A percentile compares a stretch with the other conserved stretches of the same genome.
Conservation (phyloP, 2,113 vertebrate species). For the Setophaga kirtlandii region DNA sequence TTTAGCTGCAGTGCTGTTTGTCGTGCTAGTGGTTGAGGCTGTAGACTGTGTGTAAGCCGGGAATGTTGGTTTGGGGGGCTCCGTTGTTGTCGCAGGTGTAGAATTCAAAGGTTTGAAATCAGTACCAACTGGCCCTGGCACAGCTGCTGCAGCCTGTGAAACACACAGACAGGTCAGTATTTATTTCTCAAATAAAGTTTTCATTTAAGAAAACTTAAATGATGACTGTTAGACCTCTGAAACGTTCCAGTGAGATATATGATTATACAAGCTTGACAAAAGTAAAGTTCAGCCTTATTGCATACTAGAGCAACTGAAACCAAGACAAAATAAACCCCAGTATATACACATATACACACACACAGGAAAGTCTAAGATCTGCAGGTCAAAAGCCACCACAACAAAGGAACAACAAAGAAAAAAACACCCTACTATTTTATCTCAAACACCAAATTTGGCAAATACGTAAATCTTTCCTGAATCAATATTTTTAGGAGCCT, state of each 20-base stretch:
- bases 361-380: conserved; percentile 17
- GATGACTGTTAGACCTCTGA: conserved; percentile 9
- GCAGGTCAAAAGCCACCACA: conserved; percentile 56
- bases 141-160: conserved; percentile 89
- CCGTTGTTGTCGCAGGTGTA: conserved; percentile 82
- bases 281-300: conserved; percentile 56
- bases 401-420: conserved; percentile 37
- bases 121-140: conserved; percentile 86
- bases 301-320: conserved; percentile 62
- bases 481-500: background rate
- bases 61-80: conserved; percentile 97
- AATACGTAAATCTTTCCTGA: background rate
- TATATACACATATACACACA: background rate
- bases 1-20: conserved; percentile 94
- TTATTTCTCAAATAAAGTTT: background rate
- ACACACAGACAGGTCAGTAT: conserved; percentile 52
- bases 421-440: background rate
- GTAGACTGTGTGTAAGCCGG: conserved; percentile 96
- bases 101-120: conserved; percentile 90
- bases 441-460: background rate
- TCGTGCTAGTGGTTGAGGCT: conserved; percentile 89
- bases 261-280: conserved; percentile 42
- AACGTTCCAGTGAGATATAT: conserved; percentile 45
- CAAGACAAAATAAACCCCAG: conserved; percentile 38
- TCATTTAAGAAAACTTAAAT: background rate